Base-by-base conservation (phyloP, 2,113 vertebrate species). In the Hemichromis elongatus region DNA sequence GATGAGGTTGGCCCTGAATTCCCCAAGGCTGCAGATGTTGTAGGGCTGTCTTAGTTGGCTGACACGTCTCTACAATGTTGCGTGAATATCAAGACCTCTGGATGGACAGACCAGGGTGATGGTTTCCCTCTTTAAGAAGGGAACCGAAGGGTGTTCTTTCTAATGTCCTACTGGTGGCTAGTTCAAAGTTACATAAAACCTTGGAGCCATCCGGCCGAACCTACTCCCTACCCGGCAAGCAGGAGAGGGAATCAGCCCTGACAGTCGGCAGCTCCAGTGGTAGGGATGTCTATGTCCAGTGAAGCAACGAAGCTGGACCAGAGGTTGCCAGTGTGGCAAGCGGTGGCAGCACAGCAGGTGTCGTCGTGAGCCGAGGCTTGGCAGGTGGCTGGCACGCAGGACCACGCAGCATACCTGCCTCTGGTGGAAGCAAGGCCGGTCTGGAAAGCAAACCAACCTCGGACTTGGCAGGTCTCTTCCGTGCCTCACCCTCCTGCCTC, bases 361-460 rank as follows among this genome's bases (percentile, higher is more conserved):
- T 61, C 28, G 28, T 16, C 19, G 16, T 59, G 56, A 28, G 28
- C 16, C 3, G n/a, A n/a, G n/a, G n/a, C n/a, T n/a, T n/a, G n/a
- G n/a, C n/a, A n/a, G n/a, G n/a, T n/a, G n/a, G n/a, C n/a, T n/a
- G n/a, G n/a, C n/a, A n/a, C n/a, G n/a, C n/a, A n/a, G n/a, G n/a
- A n/a, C n/a, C n/a, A n/a, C n/a, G n/a, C n/a, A n/a, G n/a, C n/a
- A n/a, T n/a, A n/a, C n/a, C n/a, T n/a, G n/a, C n/a, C n/a, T n/a
- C n/a, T n/a, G n/a, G n/a, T n/a, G n/a, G n/a, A n/a, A n/a, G n/a
- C n/a, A n/a, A n/a, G n/a, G n/a, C n/a, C n/a, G n/a, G n/a, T n/a
- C n/a, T n/a, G n/a, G n/a, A n/a, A n/a, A 33, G 57, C 57, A 33
- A 1, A 9, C 9, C 0, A 1, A 3, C 0, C 33, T 35, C 19